Evolutionary conservation across 2,797 vertebrate species (phyloP).

Genomic region (Sebastiscus albofasciatus): DNA sequence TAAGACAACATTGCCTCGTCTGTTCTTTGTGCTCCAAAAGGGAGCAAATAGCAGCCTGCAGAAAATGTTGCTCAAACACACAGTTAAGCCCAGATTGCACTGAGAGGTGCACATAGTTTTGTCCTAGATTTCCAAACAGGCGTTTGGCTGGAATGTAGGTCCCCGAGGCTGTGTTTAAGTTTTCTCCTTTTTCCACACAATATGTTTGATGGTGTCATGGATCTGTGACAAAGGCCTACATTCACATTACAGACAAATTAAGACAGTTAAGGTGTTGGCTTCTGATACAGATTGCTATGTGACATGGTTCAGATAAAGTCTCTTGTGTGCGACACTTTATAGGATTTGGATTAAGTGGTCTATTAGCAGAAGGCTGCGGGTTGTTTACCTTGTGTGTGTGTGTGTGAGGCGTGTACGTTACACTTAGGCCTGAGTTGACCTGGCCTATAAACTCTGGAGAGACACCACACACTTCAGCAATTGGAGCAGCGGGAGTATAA

Average conservation of each 20-base stretch:
- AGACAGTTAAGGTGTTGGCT: background rate
- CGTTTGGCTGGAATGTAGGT: slow-evolving; percentile 51
- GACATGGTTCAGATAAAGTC: slow-evolving; percentile 36
- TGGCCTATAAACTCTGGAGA: slow-evolving; percentile 31
- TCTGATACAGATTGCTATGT: slow-evolving; percentile 15
- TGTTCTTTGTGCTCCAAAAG: slow-evolving; percentile 23
- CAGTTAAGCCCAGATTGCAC: slow-evolving; percentile 27
- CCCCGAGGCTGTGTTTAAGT: slow-evolving; percentile 30
- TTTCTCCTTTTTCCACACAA: slow-evolving; percentile 36
- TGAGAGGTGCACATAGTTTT: slow-evolving; percentile 49
- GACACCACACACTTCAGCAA: slow-evolving; percentile 33
- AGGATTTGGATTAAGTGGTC: slow-evolving; percentile 14
- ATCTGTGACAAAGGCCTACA: slow-evolving; percentile 55
- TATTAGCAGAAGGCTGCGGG: slow-evolving; percentile 2
- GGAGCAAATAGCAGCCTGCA: slow-evolving; percentile 14
- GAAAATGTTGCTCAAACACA: slow-evolving; percentile 49
- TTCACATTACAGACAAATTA: slow-evolving; percentile 32
- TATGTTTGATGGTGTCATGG: slow-evolving; percentile 19
- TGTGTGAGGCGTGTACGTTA: slow-evolving; percentile 34
- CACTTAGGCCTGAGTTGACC: slow-evolving; percentile 45
- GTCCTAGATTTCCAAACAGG: slow-evolving; percentile 66
- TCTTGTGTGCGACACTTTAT: slow-evolving; percentile 5
- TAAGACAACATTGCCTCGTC: slow-evolving; percentile 42
- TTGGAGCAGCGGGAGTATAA: slow-evolving; percentile 51
- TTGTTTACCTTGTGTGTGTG: slow-evolving; percentile 65